Base-by-base conservation (phyloP, 2,888 invertebrate genomes). In the Eristalis tenax region DNA sequence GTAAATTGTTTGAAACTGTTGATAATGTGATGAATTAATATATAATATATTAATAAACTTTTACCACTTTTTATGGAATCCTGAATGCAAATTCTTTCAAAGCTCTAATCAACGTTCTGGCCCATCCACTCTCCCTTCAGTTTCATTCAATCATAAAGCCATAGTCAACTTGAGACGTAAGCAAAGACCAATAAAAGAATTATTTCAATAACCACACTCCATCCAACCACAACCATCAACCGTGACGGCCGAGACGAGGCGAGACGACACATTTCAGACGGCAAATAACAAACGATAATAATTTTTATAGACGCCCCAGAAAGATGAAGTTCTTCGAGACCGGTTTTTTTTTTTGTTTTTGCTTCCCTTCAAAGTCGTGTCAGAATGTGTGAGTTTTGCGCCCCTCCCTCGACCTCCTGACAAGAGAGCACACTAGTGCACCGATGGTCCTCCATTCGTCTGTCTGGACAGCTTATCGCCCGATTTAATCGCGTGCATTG, bases 401-500 rank as follows among this genome's bases (percentile, higher is more conserved):
- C 28, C 2, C 5, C 59, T 4, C 3, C 1, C 23, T 11, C 59
- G 2, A 2, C 11, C 10, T 26, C 3, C 22, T 1, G 11, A 2
- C 63, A n/a, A 75, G 43, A n/a, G 64, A 38, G 26, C 68, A 73
- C 70, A 43, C 65, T 50, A 28, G 56, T 26, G 28, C 61, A 38
- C 6, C 8, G 8, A 26, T 35, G 68, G 32, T 71, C 28, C 43
- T 68, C 65, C 73, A 80, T 68, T 64, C 69, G 73, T 80, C 79
- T 80, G 84, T 81, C 84, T 84, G 61, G 80, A 70, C 84, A 84
- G 73, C 80, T 84, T 84, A 84, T 81, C 80, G 77, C 23, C 56
- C 69, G 80, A 84, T 84, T 84, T 84, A 88, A 88, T 88, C 88
- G 84, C 84, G 43, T 84, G 71, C 79, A 87, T 83, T 80, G 79